Base-by-base conservation (phyloP, 2,113 vertebrate genomes). In the Atrichornis clamosus region DNA sequence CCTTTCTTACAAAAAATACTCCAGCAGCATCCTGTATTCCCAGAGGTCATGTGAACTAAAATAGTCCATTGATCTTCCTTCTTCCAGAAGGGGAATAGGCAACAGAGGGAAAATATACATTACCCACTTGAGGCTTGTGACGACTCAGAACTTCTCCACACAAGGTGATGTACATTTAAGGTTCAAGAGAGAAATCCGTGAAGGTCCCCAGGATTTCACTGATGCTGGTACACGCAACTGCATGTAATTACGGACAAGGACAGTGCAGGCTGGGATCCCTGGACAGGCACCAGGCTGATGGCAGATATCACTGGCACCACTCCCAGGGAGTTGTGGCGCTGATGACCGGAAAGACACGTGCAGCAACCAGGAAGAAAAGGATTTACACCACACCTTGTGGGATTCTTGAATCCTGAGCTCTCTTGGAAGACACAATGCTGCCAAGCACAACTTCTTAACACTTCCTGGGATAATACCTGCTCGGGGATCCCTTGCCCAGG, bases 21-120 rank as follows among this genome's bases (percentile, higher is more conserved):
- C 69, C 77, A 72, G 68, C 90, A 89, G 81, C 69, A 87, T 89
- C 76, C 82, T 80, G 64, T 84, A 39, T 93, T 94, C 95, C 92
- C 92, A 94, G 94, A 96, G 96, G 96, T 97, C 89, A 88, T 74
- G 91, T 85, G 95, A 97, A 89, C 95, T 77, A 93, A 95, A 96
- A 96, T 30, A 93, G 85, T 89, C 90, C 94, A 96, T 97, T 97
- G 96, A 98, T 97, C 95, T 84, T 89, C 80, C 86, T 91, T 93
- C 91, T 91, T 89, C 88, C 53, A 41, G 90, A 85, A 93, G 39
- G 53, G 37, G 69, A 92, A 87, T 41, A 78, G 69, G 58, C 72
- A 87, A 93, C 52, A 82, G 91, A 95, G 76, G 77, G 59, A 94
- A 87, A 90, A 94, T 80, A 91, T 93, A 68, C 89, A 76, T 76